Conservation (phyloP, 2,888 invertebrate genomes). For the Drosophila suboccidentalis region DNA sequence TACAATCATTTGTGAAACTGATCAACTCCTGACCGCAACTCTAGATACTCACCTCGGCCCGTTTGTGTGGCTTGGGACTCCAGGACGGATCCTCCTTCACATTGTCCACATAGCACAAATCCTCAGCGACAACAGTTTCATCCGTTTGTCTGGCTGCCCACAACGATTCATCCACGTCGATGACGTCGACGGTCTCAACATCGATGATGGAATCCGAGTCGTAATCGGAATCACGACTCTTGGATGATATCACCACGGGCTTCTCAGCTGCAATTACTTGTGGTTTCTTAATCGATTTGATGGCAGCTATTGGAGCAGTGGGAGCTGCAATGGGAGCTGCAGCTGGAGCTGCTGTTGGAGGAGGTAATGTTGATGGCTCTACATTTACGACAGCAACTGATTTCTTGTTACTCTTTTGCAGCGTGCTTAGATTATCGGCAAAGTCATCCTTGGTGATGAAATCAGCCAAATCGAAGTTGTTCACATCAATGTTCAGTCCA, state of each 20-base stretch:
- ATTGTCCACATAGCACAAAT: slow-evolving; percentile 79
- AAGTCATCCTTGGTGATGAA: slow-evolving; percentile 85
- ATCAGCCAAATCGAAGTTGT: slow-evolving; percentile 84
- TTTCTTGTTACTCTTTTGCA: slow-evolving; percentile 26
- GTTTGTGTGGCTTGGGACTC: slow-evolving; percentile 73
- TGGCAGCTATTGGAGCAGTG: not conserved
- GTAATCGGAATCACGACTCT: slow-evolving; percentile 72
- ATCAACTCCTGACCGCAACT: not conserved
- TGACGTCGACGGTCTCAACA: slow-evolving; percentile 84
- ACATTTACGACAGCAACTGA: not conserved
- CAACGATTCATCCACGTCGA: slow-evolving; percentile 78
- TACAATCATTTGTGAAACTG: slow-evolving; percentile 45
- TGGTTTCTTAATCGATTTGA: slow-evolving; percentile 1
- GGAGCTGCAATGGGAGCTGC: not conserved
- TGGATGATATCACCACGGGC: slow-evolving; percentile 39
- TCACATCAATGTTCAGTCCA: slow-evolving; percentile 80
- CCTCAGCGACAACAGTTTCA: slow-evolving; percentile 37
- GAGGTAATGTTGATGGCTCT: not conserved
- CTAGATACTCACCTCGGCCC: slow-evolving; percentile 71
- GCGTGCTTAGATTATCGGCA: slow-evolving; percentile 50
- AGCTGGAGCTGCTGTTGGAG: not conserved
- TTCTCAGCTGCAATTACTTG: slow-evolving; percentile 7
- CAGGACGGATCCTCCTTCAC: slow-evolving; percentile 83
- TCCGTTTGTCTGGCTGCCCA: slow-evolving; percentile 23
- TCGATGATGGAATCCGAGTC: slow-evolving; percentile 85